Evolutionary conservation across 1,140 invertebrate genomes (phyloP).

Genomic region (Caenorhabditis remanei): DNA sequence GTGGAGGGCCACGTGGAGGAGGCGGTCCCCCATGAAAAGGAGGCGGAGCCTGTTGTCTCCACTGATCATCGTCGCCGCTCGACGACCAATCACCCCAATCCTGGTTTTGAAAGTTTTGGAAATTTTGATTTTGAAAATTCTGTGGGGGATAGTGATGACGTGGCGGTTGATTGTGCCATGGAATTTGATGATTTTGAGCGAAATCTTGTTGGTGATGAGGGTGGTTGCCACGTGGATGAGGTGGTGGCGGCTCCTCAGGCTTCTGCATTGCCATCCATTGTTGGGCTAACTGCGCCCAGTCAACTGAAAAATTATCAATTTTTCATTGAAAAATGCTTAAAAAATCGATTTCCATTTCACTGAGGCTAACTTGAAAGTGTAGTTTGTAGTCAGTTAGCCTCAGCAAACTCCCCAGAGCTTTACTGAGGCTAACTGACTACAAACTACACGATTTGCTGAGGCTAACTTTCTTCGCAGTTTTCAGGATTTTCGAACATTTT

Average conservation of each 20-base stretch:
- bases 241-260: neutral
- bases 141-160: neutral
- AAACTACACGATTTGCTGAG: too few species aligned
- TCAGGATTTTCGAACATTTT: neutral
- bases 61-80: neutral
- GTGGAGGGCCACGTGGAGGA: neutral
- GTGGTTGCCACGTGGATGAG: neutral
- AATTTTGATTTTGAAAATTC: neutral
- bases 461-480: too few species aligned
- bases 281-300: slow-evolving; percentile 56
- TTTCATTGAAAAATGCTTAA: too few species aligned
- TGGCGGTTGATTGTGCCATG: neutral
- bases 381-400: too few species aligned
- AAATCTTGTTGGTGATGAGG: slow-evolving; percentile 3
- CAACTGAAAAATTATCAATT: slow-evolving; percentile 23
- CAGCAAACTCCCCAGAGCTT: too few species aligned
- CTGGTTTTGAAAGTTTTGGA: neutral
- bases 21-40: neutral
- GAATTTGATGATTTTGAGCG: neutral
- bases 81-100: slow-evolving; percentile 19
- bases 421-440: too few species aligned
- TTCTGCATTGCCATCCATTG: slow-evolving; percentile 57
- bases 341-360: neutral
- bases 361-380: too few species aligned
- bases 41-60: neutral